Base-by-base conservation (phyloP, 2,797 vertebrate species). In the Acridotheres tristis region DNA sequence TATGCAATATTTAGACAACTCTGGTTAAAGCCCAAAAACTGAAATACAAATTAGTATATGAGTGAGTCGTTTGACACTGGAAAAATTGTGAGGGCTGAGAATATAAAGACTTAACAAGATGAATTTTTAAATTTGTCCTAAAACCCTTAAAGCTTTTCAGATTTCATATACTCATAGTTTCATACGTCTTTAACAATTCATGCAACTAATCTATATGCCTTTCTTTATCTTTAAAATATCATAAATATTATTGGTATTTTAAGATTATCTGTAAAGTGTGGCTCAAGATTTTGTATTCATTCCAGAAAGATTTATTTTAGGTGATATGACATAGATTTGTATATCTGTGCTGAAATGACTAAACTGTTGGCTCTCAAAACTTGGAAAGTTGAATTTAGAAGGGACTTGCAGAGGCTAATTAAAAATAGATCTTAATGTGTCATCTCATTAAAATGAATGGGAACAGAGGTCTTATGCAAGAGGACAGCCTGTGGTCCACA, bases 401-500 rank as follows among this genome's bases (percentile, higher is more conserved):
- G 51, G 73, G 62, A 91, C 79, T 93, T 93, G 59, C 42, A 66
- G 54, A 36, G 66, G 26, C 48, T 84, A 92, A 88, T 93, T 94
- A 94, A 95, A 96, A 92, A 94, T 95, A 96, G 81, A 84, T 84
- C 83, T 90, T 61, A 29, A n/a, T 29, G 27, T 92, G 79, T 86
- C 77, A 94, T 90, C 89, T 94, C 87, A 93, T 97, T 96, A 96
- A 94, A 94, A 88, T 93, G 89, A 93, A 81, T 63, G 63, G 38
- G 63, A 97, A 29, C 66, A 69, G 57, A 40, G 76, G 50, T 96
- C 59, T 95, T 91, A 88, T 42, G 77, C 82, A 95, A 93, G 59
- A 88, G 76, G 82, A 57, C 79, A 66, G 36, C 34, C 45, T 79
- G 43, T 88, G 53, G 88, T 74, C 73, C 25, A 40, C 25, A 22